Evolutionary conservation across 2,113 vertebrate species (phyloP), one percentile per base, ranked within the genome.

Genomic region (Melanerpes formicivorus): DNA sequence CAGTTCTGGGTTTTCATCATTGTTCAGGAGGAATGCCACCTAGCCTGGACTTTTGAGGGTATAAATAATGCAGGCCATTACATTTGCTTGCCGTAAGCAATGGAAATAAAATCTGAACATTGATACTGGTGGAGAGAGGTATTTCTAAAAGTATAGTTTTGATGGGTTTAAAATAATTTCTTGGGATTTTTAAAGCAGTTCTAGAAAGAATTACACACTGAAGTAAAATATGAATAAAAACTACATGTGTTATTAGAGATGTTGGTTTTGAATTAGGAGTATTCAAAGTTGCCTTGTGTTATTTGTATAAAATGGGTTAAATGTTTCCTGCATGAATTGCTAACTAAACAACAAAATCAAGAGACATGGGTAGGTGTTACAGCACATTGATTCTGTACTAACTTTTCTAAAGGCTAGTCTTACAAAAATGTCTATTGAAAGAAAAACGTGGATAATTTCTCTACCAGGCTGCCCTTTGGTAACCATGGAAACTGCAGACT

Each of bases 401-500:
- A 74, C 58, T 84, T 94, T 80, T 58, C 12, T 8, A 62, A 78
- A 81, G 7, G 8, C 40, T 10, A 55, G 19, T 64, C 65, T 9
- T 74, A 48, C 85, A 93, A 82, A 73, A 23, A 32, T 13, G 29
- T 19, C 58, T 65, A 8, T 9, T 80, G 73, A 50, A 78, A 78
- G 52, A 40, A 81, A 82, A 78, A 88, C 22, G 25, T 48, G 22
- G 16, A 37, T 5, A 5, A 18, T 69, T 91, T 94, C 54, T 84
- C 29, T 79, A 17, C 50, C 71, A 87, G 48, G 10, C 44, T 91
- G 80, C 10, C 40, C 65, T 85, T 84, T 50, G 62, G 95, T 95
- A 84, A 78, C 95, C 80, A 87, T 95, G 88, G 93, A 95, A 95
- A 95, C 90, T 50, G 54, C 40, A 75, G 93, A 60, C 67, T 88